A percentile compares a stretch with the other conserved stretches of the same genome.
Evolutionary conservation across 2,888 invertebrate species (phyloP).

Genomic region (Diplazon laetatorius): DNA sequence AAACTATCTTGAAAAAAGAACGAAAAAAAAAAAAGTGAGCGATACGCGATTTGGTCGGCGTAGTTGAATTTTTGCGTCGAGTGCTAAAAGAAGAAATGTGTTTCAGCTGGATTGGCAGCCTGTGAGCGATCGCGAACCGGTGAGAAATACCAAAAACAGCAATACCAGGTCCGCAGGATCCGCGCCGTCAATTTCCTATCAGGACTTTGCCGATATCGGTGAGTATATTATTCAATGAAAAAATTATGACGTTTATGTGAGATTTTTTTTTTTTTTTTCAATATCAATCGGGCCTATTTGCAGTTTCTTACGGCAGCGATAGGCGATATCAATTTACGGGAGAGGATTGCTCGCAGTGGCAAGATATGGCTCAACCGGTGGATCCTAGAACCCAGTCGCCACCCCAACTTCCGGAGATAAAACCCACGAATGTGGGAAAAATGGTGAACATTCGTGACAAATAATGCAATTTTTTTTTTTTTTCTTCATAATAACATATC

Average conservation of each 20-base stretch:
- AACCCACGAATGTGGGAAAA: constrained; percentile 77
- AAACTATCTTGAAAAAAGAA: constrained; percentile 44
- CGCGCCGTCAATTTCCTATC: constrained; percentile 71
- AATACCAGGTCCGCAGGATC: constrained; percentile 75
- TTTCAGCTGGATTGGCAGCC: constrained; percentile 76
- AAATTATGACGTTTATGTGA: no score
- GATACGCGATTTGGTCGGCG: no score
- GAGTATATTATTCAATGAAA: constrained; percentile 33
- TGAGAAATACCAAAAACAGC: constrained; percentile 76
- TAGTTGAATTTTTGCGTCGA: constrained; percentile 42
- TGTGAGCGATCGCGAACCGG: constrained; percentile 70
- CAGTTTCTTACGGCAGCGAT: constrained; percentile 67
- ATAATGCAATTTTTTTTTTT: background rate
- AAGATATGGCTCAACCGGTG: constrained; percentile 78
- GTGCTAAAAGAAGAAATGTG: constrained; percentile 3
- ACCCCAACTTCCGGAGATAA: constrained; percentile 70
- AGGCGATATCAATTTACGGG: constrained; percentile 70
- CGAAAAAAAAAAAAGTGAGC: constrained; percentile 13
- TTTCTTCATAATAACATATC: background rate
- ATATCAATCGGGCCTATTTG: background rate
- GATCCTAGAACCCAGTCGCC: constrained; percentile 76
- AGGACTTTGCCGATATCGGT: constrained; percentile 75
- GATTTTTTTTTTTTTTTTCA: constrained; percentile 6
- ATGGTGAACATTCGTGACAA: constrained; percentile 69
- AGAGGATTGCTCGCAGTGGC: constrained; percentile 73